phyloP scores from a whole-genome alignment of 2,888 invertebrate species.

The Yponomeuta sedellus region DNA sequence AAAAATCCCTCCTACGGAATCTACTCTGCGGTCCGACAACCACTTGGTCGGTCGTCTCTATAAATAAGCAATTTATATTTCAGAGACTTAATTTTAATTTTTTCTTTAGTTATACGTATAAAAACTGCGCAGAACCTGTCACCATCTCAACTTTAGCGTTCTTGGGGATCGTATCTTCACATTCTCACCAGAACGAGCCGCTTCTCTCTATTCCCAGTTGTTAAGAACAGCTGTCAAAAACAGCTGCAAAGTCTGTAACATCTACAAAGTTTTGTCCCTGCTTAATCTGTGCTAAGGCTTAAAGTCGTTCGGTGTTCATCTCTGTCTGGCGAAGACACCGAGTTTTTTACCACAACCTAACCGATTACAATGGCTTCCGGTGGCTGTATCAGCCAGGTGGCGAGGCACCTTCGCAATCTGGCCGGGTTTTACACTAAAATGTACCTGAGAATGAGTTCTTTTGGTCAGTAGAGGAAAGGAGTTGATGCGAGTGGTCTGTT shows the following conservation, averaged over 20 bases:
- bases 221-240: neutral
- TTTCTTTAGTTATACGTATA: too few relatives aligned
- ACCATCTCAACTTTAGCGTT: too few relatives aligned
- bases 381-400: neutral
- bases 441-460: constrained; percentile 52
- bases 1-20: too few relatives aligned
- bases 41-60: too few relatives aligned
- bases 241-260: constrained; percentile 11
- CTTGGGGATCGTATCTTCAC: too few relatives aligned
- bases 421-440: constrained; percentile 56
- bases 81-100: too few relatives aligned
- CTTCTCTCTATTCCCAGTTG: too few relatives aligned
- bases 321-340: constrained; percentile 58
- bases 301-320: constrained; percentile 50
- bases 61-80: too few relatives aligned
- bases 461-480: neutral
- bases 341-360: constrained; percentile 38
- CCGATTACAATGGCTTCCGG: constrained; percentile 20
- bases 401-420: constrained; percentile 27
- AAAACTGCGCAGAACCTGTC: too few relatives aligned
- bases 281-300: constrained; percentile 39
- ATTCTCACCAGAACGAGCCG: too few relatives aligned
- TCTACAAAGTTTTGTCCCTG: constrained; percentile 17
- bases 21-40: too few relatives aligned
- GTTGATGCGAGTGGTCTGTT: neutral